Base-by-base conservation (phyloP, 2,888 invertebrate species). In the Saturnia pavonia region DNA sequence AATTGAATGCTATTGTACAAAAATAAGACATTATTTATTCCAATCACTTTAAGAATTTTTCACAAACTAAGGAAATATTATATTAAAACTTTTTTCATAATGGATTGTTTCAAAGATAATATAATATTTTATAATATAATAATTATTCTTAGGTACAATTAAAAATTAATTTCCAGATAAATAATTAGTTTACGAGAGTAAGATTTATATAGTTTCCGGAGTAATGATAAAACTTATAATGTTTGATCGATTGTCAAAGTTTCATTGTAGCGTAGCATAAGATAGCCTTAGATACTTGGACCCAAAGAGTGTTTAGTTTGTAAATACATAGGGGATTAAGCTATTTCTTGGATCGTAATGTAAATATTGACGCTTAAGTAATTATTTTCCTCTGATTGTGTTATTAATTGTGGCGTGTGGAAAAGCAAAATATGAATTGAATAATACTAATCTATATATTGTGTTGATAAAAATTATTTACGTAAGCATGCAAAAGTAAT, bases 171-270 rank as follows among this genome's bases (percentile, higher is more conserved):
- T 63, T 63, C 34, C 19, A 63, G 63, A 40, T 63, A 19, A 65
- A 9, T 40, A n/a, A 65, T 65, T 9, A 40, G 9, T 65, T 74
- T 68, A 69, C 60, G 71, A 72, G 71, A 68, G 71, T 68, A 74
- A 74, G 72, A 74, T 76, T 73, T 70, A 75, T 75, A 54, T 67
- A 76, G 76, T 77, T 76, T 71, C 71, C 71, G 57, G 72, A 74
- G 73, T 74, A 72, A 77, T 76, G 76, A 76, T 71, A 72, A 73
- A 75, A 69, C 74, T 73, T 71, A 74, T 73, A 73, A 73, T 73
- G 75, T 70, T 73, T 60, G 68, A 75, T 72, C 54, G 73, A 69
- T 72, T 72, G 70, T 70, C 51, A 70, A 72, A 76, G 72, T 74
- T 74, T 72, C 70, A 69, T 72, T 71, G 70, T 69, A 73, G 67